phyloP scores from a whole-genome alignment of 2,797 vertebrate species.

The Lagorchestes hirsutus region DNA sequence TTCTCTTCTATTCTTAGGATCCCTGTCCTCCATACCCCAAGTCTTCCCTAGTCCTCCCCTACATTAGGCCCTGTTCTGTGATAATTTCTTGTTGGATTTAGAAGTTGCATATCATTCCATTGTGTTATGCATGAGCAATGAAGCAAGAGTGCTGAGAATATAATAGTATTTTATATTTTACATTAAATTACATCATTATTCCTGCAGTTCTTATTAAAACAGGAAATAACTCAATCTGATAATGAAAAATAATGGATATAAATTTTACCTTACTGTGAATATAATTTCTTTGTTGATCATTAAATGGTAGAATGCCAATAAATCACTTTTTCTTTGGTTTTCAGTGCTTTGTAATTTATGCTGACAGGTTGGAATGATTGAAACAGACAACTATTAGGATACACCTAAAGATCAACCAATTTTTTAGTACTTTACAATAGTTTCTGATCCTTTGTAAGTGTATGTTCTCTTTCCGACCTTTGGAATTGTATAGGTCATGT shows the following conservation, averaged over 20 bases:
- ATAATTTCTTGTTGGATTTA: neutral
- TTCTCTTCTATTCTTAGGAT: neutral
- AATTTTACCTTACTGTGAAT: conserved; percentile 68
- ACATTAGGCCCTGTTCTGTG: neutral
- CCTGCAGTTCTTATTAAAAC: conserved; percentile 72
- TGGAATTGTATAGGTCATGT: conserved; percentile 18
- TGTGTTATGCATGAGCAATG: neutral
- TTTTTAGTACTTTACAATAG: conserved; percentile 22
- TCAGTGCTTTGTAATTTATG: neutral
- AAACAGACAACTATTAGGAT: conserved; percentile 41
- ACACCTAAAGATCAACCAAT: conserved; percentile 22
- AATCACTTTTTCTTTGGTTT: conserved; percentile 46
- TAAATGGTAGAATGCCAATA: conserved; percentile 69
- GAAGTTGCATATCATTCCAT: neutral
- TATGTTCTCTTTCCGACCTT: conserved; percentile 18
- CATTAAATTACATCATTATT: conserved; percentile 72
- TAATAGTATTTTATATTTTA: conserved; percentile 72
- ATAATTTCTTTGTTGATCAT: conserved; percentile 73
- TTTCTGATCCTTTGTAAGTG: conserved; percentile 35
- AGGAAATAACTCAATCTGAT: conserved; percentile 76
- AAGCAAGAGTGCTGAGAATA: conserved; percentile 43
- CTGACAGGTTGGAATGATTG: conserved; percentile 58
- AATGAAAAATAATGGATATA: conserved; percentile 75
- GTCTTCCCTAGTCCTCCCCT: neutral
- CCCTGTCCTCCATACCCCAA: conserved; percentile 13